Conservation (phyloP, 2,888 invertebrate genomes). For the Monoplex corrugatus region DNA sequence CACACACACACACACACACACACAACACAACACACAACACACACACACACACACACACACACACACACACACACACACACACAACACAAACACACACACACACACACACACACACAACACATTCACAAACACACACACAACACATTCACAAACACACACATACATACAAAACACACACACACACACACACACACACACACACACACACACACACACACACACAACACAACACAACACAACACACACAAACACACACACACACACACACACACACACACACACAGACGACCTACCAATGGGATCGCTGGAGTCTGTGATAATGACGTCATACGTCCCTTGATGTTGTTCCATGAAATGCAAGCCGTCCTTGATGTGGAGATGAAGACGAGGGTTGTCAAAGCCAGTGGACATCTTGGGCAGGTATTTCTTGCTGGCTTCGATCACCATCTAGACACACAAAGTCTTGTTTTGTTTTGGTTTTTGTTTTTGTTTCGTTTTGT, state of each 20-base stretch:
- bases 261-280: not conserved
- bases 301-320: conserved; percentile 99
- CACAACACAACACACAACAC: too few relatives aligned
- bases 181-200: conserved; percentile 7
- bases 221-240: not conserved
- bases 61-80: not conserved
- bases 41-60: not conserved
- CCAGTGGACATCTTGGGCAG: conserved; percentile 95
- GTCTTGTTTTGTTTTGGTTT: too few relatives aligned
- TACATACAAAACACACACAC: not conserved
- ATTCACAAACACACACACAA: too few relatives aligned
- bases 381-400: conserved; percentile 91
- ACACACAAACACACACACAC: not conserved
- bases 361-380: conserved; percentile 93
- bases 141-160: not conserved
- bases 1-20: too few relatives aligned
- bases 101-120: not conserved
- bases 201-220: conserved; percentile 1
- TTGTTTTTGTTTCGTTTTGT: too few relatives aligned
- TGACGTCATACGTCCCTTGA: conserved; percentile 94
- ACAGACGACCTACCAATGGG: conserved; percentile 88
- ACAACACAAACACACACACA: not conserved
- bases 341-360: conserved; percentile 95
- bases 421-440: conserved; percentile 93
- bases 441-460: conserved; percentile 85